Percentiles rank a stretch among this genome's conserved stretches.
phyloP scores from a whole-genome alignment of 2,797 vertebrate species.

The Heliangelus exortis region DNA sequence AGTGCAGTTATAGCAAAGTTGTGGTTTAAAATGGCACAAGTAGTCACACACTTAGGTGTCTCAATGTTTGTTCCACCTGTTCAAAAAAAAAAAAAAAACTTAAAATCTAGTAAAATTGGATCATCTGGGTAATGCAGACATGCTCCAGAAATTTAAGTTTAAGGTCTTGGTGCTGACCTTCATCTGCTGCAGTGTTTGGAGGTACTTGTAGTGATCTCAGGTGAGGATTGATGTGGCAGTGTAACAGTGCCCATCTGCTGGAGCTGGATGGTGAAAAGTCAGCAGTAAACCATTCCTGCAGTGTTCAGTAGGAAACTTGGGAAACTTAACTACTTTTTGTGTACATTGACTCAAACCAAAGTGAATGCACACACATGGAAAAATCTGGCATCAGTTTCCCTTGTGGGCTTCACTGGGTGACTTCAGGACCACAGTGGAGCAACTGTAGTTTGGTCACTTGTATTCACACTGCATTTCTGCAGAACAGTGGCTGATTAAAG shows the following conservation, averaged over 20 bases:
- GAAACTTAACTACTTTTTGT: accelerated
- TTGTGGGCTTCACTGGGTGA: background rate
- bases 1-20: background rate
- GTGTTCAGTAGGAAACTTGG: background rate
- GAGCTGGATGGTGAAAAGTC: accelerated
- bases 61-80: background rate
- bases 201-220: background rate
- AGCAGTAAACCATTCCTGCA: background rate
- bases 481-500: background rate
- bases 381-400: background rate
- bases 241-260: background rate
- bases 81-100: background rate
- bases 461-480: background rate
- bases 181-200: background rate
- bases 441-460: background rate
- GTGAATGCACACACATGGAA: accelerated
- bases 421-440: background rate
- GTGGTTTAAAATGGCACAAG: background rate
- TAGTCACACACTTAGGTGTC: background rate
- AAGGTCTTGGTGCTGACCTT: background rate
- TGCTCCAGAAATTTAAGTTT: background rate
- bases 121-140: background rate
- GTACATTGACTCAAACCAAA: background rate
- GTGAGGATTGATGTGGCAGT: background rate
- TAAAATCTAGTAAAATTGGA: background rate